These are phyloP conservation scores for Dipodomys stephensi DNA, from an alignment of 2,113 vertebrate species.

Conservation along the genomic window DNA sequence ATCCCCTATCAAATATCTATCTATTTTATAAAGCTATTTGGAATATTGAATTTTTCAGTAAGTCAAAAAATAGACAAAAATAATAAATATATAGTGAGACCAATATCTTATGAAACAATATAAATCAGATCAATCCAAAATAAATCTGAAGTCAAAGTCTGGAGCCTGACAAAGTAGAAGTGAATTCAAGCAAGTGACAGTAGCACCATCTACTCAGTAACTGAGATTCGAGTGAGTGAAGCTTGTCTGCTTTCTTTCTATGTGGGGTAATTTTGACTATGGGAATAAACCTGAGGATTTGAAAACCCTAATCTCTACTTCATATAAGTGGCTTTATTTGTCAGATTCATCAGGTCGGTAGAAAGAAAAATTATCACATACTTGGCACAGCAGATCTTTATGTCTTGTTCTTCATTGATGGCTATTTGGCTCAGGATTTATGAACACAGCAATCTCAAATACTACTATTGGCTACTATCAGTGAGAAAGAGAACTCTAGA, in stretches of 20 bases:
- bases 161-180: neutral
- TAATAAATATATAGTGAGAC: neutral
- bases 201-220: neutral
- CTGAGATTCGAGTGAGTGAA: neutral
- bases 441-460: neutral
- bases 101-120: neutral
- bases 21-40: neutral
- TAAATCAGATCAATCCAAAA: neutral
- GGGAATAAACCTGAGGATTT: neutral
- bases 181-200: neutral
- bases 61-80: neutral
- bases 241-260: neutral
- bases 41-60: too few relatives aligned
- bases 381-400: neutral
- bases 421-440: neutral
- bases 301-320: neutral
- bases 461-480: neutral
- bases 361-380: neutral
- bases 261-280: neutral
- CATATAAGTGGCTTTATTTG: neutral
- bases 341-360: neutral
- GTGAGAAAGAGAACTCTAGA: neutral
- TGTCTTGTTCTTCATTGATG: neutral
- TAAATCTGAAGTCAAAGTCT: neutral
- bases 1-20: too few relatives aligned